These are phyloP conservation scores for Mus musculus DNA, from an alignment of 2,113 vertebrate species.

Conservation along the genomic window GRCm39 chr19:25818501-25819000, in stretches of 20 bases:
- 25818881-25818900: conserved; percentile 9
- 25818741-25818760: neutral
- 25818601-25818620: neutral
- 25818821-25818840: neutral
- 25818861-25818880: conserved; percentile 6
- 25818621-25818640: neutral
- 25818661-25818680: neutral
- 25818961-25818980: neutral
- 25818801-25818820: neutral
- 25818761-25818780: neutral
- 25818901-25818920: neutral
- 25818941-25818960: neutral
- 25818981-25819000: neutral
- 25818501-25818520: neutral
- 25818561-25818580: neutral
- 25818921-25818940: neutral
- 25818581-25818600: neutral
- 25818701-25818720: neutral
- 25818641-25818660: neutral
- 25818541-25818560: conserved; percentile 17
- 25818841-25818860: conserved; percentile 45
- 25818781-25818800: neutral
- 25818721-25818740: neutral
- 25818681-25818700: neutral
- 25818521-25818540: neutral